Base-by-base conservation (phyloP, 2,888 invertebrate species). In the Drosophila aldrichi region DNA sequence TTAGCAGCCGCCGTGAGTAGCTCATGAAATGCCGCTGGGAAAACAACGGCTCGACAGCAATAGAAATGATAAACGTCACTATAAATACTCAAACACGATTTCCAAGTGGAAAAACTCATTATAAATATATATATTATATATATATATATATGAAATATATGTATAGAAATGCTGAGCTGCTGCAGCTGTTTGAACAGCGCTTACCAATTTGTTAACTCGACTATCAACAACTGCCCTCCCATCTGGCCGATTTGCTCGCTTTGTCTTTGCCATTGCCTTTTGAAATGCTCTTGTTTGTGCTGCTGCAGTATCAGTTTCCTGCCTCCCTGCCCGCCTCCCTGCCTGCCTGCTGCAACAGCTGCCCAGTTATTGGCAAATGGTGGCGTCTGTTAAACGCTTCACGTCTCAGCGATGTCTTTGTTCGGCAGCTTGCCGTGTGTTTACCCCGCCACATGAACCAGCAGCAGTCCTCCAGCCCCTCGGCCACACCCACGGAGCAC, bases 341-440 rank as follows among this genome's bases (percentile, higher is more conserved):
- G 54, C 29, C 29, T 82, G 79, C 16, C 54, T 56, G 58, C 79
- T 86, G 82, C 84, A 84, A 81, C 84, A 87, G n/a, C 54, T 66
- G 58, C 79, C 82, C 83, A 77, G 79, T 75, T 83, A 83, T 83
- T 83, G 87, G 84, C 83, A 85, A 36, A 70, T 74, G 80, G 71
- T 62, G 76, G 70, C 63, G 67, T 41, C 75, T 75, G 64, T 71
- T 79, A 81, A 87, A 79, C 68, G 82, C 18, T 68, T 71, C 81
- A 70, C 70, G 54, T 54, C 54, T 54, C 54, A 40, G 40, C 51
- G 22, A 52, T 64, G 76, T 75, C 86, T 86, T 84, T 84, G 86
- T 86, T 74, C 81, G 63, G 5, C 55, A 32, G 64, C 70, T 60
- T 44, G 49, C 64, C 52, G 29, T 80, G 68, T 77, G 66, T 70